These are phyloP conservation scores for Metaphire vulgaris DNA, from an alignment of 1,140 invertebrate genomes.

Conservation along the genomic window DNA sequence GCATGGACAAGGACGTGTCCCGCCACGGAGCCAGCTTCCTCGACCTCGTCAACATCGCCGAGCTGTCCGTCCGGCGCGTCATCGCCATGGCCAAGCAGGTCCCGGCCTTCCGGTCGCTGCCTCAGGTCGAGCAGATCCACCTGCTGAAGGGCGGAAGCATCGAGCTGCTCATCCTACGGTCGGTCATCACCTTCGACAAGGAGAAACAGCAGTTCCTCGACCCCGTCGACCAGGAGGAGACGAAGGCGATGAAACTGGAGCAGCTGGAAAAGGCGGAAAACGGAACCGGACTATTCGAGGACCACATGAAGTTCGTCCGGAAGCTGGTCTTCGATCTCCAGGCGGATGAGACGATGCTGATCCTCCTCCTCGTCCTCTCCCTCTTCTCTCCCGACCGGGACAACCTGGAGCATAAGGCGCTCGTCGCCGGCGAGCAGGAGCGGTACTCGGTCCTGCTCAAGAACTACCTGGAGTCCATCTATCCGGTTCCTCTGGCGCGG, in stretches of 20 bases:
- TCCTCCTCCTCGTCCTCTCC: constrained; percentile 54
- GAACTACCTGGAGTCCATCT: constrained; percentile 54
- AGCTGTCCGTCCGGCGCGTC: constrained; percentile 49
- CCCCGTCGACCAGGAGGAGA: too few relatives aligned
- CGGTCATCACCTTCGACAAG: constrained; percentile 50
- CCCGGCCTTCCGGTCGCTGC: constrained; percentile 55
- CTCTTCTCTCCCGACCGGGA: constrained; percentile 55
- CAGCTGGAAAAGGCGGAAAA: constrained; percentile 36
- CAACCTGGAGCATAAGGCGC: constrained; percentile 46
- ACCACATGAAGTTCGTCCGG: constrained; percentile 55
- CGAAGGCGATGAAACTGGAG: too few relatives aligned
- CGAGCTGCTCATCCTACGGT: too few relatives aligned
- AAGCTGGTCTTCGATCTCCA: constrained; percentile 49
- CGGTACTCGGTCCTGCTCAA: constrained; percentile 53
- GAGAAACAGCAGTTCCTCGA: constrained; percentile 52
- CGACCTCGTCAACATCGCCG: constrained; percentile 52
- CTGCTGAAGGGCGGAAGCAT: too few relatives aligned
- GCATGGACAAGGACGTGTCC: constrained; percentile 7
- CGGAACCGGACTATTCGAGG: too few relatives aligned
- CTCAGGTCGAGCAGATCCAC: too few relatives aligned
- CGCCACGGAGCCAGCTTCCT: constrained; percentile 36
- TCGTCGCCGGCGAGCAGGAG: constrained; percentile 52
- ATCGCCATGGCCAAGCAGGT: constrained; percentile 54
- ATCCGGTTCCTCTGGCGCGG: constrained; percentile 45
- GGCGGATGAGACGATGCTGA: constrained; percentile 54